phyloP scores from a whole-genome alignment of 2,888 invertebrate genomes.

The Selenia dentaria region DNA sequence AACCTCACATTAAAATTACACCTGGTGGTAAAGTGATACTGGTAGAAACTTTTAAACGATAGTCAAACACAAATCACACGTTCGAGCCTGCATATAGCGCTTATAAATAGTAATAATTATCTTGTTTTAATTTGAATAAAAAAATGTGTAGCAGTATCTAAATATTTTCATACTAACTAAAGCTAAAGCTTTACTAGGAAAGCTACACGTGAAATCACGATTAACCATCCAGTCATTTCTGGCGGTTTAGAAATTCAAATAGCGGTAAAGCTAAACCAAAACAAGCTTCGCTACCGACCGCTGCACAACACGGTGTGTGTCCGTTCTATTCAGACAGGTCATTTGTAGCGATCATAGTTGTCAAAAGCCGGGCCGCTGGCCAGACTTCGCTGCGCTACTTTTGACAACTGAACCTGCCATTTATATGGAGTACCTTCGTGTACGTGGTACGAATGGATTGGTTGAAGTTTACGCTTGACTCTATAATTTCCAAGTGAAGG shows the following conservation, averaged over 20 bases:
- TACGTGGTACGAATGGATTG: background rate
- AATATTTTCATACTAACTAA: too few relatives aligned
- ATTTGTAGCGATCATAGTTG: constrained; percentile 21
- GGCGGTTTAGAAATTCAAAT: constrained; percentile 13
- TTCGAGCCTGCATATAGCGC: too few relatives aligned
- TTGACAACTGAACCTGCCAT: constrained; percentile 15
- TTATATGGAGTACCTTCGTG: background rate
- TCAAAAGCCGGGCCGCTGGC: constrained; percentile 10
- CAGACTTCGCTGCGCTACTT: constrained; percentile 7
- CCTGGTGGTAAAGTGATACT: too few relatives aligned
- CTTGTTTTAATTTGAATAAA: too few relatives aligned
- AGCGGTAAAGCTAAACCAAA: constrained; percentile 10
- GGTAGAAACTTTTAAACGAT: too few relatives aligned
- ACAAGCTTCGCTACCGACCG: constrained; percentile 12
- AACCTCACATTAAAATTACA: too few relatives aligned
- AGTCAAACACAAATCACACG: too few relatives aligned
- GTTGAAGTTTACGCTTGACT: too few relatives aligned
- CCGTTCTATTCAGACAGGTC: constrained; percentile 15
- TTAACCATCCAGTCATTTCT: background rate
- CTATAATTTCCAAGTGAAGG: too few relatives aligned
- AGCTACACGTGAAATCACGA: background rate
- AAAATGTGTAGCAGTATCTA: too few relatives aligned
- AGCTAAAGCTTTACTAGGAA: too few relatives aligned
- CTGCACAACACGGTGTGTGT: constrained; percentile 19
- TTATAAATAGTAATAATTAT: too few relatives aligned